Evolutionary conservation across 2,888 invertebrate species (phyloP).

Genomic region (Sinohyriopsis cumingii): DNA sequence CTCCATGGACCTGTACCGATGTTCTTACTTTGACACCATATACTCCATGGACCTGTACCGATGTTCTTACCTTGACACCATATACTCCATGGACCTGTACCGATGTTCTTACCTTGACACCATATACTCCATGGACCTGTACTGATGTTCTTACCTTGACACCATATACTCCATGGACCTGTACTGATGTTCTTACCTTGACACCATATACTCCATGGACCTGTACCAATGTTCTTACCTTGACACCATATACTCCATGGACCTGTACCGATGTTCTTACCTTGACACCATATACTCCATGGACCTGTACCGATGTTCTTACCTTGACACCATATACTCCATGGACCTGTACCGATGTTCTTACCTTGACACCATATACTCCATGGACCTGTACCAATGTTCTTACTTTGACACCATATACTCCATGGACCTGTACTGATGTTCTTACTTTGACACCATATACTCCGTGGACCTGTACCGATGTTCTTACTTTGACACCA

Average conservation of each 20-base stretch:
- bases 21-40: no score
- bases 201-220: constrained; percentile 51
- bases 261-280: no score
- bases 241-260: constrained; percentile 48
- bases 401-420: constrained; percentile 13
- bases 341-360: constrained; percentile 24
- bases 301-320: constrained; percentile 11
- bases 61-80: no score
- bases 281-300: constrained; percentile 44
- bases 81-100: constrained; percentile 62
- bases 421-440: constrained; percentile 52
- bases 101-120: no score
- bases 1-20: constrained; percentile 57
- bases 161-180: constrained; percentile 55
- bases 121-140: constrained; percentile 58
- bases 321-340: constrained; percentile 41
- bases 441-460: no score
- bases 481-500: no score
- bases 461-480: no score
- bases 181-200: no score
- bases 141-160: no score
- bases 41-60: no score
- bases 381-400: no score
- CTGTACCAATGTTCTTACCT: no score
- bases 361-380: constrained; percentile 16